Evolutionary conservation across 2,797 vertebrate genomes (phyloP), one percentile per base, ranked within the genome.

Genomic region (Iguana delicatissima): DNA sequence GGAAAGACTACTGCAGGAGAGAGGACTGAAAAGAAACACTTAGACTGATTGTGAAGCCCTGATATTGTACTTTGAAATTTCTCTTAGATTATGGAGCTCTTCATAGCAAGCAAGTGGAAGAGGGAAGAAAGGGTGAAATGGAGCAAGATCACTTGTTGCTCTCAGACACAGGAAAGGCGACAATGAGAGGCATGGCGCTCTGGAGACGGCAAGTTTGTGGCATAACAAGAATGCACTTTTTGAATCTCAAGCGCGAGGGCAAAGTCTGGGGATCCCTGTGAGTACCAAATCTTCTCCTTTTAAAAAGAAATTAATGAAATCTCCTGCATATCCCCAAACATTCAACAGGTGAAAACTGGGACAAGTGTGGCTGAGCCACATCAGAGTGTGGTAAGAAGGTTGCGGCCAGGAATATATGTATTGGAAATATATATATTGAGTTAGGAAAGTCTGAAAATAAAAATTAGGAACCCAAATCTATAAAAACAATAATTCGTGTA

Each of bases 181-280:
- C 92, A 0, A 79, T 97, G 5, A 69, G 94, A 0, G 97, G 96
- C 79, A 93, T 94, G 59, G 91, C 95, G 0, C 98, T 99, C 84
- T 99, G 99, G 99, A 96, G 97, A 89, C 98, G 98, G 97, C 99
- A 99, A 97, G 97, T 98, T 96, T 97, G 94, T 93, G 93, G 98
- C 0, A 84, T 99, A 67, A 98, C 98, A 1, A 93, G 97, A 96
- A 94, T 98, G 84, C 98, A 97, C 91, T 97, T 99, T 95, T 94
- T 99, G 89, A 98, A 98, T 92, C 97, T 99, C 89, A 97, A 95
- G 89, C 93, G 97, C 6, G 98, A 98, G 0, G 96, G 95, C 89
- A 98, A 98, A 96, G 96, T 95, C 38, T 97, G 99, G 42, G 55
- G 96, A 52, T 97, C 98, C 69, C 97, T 98, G 98, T 99, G 87